phyloP scores from a whole-genome alignment of 2,113 vertebrate genomes.

The Triplophysa tibetana region DNA sequence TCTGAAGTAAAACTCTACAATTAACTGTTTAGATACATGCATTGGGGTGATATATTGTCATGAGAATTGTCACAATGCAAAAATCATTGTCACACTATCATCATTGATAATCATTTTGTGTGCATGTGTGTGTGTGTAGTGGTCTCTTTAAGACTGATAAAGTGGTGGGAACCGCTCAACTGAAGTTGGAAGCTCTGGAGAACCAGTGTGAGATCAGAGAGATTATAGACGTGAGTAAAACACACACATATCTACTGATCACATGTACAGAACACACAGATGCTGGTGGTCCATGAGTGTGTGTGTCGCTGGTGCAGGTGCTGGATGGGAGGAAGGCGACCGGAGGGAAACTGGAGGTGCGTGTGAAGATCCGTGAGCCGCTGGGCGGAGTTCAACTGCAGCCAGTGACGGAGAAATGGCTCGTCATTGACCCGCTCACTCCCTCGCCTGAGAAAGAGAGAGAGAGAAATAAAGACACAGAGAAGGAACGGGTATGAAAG shows the following conservation, averaged over 20 bases:
- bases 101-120: background rate
- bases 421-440: constrained; percentile 77
- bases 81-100: too few species aligned
- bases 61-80: too few species aligned
- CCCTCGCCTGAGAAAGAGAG: constrained; percentile 57
- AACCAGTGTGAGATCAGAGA: constrained; percentile 82
- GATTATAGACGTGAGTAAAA: constrained; percentile 78
- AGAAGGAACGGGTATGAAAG: background rate
- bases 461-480: constrained; percentile 32
- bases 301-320: constrained; percentile 63
- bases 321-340: constrained; percentile 87
- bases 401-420: constrained; percentile 83
- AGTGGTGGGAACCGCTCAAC: constrained; percentile 81
- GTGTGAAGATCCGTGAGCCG: constrained; percentile 83
- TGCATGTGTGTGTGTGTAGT: constrained; percentile 63
- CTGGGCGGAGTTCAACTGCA: constrained; percentile 81
- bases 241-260: constrained; percentile 5
- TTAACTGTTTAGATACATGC: too few species aligned
- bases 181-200: constrained; percentile 85
- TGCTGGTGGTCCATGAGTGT: background rate
- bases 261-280: background rate
- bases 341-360: constrained; percentile 84
- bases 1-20: too few species aligned
- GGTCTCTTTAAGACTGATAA: constrained; percentile 87
- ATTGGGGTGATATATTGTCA: too few species aligned